Evolutionary conservation across 1,140 invertebrate species (phyloP).

Genomic region (Mactra quadrangularis): DNA sequence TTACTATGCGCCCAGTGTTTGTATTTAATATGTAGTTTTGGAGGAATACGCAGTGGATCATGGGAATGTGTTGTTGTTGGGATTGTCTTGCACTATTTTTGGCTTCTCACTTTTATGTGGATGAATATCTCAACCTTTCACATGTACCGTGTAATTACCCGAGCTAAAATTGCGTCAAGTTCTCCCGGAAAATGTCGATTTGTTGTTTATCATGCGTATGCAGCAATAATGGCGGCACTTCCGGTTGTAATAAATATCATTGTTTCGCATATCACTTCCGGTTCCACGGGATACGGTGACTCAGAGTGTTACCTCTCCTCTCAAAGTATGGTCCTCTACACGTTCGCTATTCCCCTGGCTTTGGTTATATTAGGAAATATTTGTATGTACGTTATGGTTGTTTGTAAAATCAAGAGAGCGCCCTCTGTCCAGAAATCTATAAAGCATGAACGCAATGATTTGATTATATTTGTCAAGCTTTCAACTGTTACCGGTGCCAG

Average conservation of each 20-base stretch:
- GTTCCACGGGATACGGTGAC: background rate
- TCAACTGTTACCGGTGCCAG: background rate
- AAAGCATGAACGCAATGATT: background rate
- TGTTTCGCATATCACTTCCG: background rate
- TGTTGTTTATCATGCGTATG: too few relatives aligned
- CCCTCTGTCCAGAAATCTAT: background rate
- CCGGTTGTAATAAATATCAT: background rate
- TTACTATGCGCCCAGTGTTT: too few relatives aligned
- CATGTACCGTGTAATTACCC: background rate
- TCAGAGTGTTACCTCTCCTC: background rate
- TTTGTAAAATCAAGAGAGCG: background rate
- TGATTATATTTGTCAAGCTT: constrained; percentile 7
- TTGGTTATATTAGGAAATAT: background rate
- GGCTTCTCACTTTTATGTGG: too few relatives aligned
- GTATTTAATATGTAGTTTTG: too few relatives aligned
- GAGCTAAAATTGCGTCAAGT: background rate
- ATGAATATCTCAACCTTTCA: constrained; percentile 49
- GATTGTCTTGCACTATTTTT: too few relatives aligned
- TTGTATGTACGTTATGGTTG: background rate
- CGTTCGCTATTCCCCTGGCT: background rate
- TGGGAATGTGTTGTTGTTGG: too few relatives aligned
- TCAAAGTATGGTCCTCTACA: background rate
- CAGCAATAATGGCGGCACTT: background rate
- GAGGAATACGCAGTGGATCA: too few relatives aligned
- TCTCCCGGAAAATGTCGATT: background rate